Percentiles rank a stretch among this genome's conserved stretches.
Evolutionary conservation across 2,888 invertebrate genomes (phyloP).

Genomic region (Synergus laeviventris): DNA sequence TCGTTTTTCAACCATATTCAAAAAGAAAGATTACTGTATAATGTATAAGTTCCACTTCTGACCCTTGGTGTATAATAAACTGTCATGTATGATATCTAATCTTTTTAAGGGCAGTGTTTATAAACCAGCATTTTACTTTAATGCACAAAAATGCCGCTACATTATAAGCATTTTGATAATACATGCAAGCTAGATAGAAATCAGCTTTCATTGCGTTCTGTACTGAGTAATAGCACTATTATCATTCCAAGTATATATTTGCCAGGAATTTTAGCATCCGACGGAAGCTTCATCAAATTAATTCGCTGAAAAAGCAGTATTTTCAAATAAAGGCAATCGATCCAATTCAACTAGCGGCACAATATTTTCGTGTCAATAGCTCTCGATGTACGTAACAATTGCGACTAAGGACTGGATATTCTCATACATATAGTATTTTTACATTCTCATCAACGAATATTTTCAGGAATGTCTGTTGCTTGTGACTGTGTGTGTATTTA

Average conservation of each 20-base stretch:
- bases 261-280: background rate
- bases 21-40: no score
- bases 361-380: constrained; percentile 13
- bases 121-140: background rate
- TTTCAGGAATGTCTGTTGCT: no score
- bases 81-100: no score
- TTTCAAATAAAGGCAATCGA: background rate
- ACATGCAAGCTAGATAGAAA: background rate
- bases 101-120: background rate
- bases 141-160: background rate
- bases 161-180: background rate
- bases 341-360: background rate
- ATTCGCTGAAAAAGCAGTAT: constrained; percentile 20
- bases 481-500: no score
- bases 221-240: constrained; percentile 13
- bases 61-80: no score
- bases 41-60: no score
- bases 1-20: no score
- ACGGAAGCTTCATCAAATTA: constrained; percentile 14
- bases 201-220: constrained; percentile 3
- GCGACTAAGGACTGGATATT: background rate
- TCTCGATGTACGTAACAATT: background rate
- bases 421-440: background rate
- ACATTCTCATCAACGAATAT: no score
- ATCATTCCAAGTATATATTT: constrained; percentile 26